phyloP scores from a whole-genome alignment of 1,140 invertebrate species.

The Melitaea cinxia region DNA sequence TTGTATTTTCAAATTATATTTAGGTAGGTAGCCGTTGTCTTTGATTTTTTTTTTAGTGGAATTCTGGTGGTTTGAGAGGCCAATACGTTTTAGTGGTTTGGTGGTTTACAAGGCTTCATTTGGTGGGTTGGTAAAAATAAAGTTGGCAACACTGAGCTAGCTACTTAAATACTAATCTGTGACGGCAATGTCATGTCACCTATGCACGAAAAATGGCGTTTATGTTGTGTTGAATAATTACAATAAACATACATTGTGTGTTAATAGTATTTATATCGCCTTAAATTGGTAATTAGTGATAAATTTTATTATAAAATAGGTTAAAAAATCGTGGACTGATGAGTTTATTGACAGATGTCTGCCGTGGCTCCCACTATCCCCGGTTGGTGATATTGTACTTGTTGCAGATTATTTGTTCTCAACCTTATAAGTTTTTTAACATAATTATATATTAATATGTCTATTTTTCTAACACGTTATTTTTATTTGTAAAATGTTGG shows the following conservation, averaged over 20 bases:
- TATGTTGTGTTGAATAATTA: constrained; percentile 73
- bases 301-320: constrained; percentile 50
- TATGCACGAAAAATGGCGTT: constrained; percentile 77
- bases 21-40: too few species aligned
- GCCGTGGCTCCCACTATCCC: constrained; percentile 79
- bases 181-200: constrained; percentile 48
- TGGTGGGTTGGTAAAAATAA: too few species aligned
- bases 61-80: too few species aligned
- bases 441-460: not conserved
- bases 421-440: constrained; percentile 5
- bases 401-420: constrained; percentile 48
- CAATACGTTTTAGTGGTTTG: constrained; percentile 8
- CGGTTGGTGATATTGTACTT: constrained; percentile 68
- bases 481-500: constrained; percentile 11
- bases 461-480: constrained; percentile 3
- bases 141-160: too few species aligned
- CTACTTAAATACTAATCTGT: too few species aligned
- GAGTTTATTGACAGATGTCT: constrained; percentile 80
- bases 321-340: constrained; percentile 69
- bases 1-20: too few species aligned
- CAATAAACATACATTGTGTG: constrained; percentile 63
- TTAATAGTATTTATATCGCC: constrained; percentile 39
- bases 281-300: constrained; percentile 41
- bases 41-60: too few species aligned
- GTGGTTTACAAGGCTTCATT: too few species aligned